Conservation (phyloP, 2,113 vertebrate genomes). For the Actinemys pallida region DNA sequence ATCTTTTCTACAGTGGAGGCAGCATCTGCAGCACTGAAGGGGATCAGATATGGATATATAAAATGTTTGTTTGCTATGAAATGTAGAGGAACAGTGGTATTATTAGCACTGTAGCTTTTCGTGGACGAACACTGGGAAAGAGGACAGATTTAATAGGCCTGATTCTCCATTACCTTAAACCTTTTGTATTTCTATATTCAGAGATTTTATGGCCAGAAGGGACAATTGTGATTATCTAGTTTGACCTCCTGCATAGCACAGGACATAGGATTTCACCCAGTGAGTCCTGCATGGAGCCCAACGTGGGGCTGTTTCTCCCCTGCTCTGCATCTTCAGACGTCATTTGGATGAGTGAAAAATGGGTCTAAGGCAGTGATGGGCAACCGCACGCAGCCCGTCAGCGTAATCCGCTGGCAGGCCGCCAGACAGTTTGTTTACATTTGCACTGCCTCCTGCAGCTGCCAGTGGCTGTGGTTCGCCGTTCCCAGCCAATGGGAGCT, state of each 20-base stretch:
- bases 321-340: background rate
- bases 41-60: background rate
- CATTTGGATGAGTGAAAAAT: background rate
- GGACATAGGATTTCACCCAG: background rate
- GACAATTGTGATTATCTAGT: background rate
- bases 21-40: fast-evolving
- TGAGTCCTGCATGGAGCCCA: background rate
- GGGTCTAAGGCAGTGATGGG: background rate
- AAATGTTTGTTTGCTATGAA: background rate
- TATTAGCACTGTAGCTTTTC: background rate
- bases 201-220: background rate
- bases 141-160: background rate
- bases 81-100: background rate
- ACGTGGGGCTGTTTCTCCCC: background rate
- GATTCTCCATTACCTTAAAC: background rate
- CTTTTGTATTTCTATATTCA: fast-evolving
- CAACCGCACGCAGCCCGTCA: too few species aligned
- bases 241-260: background rate
- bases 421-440: too few species aligned
- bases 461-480: too few species aligned
- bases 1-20: background rate
- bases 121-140: background rate
- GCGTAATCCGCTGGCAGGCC: too few species aligned
- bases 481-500: too few species aligned
- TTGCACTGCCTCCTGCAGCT: too few species aligned